Conservation (phyloP, 1,140 invertebrate genomes). For the Hycleus phaleratus region DNA sequence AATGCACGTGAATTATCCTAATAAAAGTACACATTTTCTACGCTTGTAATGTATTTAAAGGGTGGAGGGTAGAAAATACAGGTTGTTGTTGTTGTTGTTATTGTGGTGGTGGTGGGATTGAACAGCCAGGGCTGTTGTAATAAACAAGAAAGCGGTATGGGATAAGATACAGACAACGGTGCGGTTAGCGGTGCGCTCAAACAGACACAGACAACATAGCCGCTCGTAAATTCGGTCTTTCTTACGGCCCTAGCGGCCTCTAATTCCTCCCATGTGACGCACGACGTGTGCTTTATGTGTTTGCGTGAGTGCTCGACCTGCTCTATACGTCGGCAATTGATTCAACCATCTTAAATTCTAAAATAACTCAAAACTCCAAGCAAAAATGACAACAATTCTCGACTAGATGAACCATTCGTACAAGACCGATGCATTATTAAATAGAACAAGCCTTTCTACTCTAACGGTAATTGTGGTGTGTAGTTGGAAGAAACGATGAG, state of each 20-base stretch:
- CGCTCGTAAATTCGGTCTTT: conserved; percentile 35
- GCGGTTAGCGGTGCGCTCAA: conserved; percentile 26
- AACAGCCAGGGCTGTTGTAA: conserved; percentile 16
- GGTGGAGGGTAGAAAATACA: not conserved
- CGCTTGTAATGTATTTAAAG: conserved; percentile 9
- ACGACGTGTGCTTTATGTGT: conserved; percentile 36
- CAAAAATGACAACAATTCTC: no score
- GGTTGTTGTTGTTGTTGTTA: not conserved
- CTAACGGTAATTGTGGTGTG: no score
- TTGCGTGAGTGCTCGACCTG: conserved; percentile 33
- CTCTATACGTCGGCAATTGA: conserved; percentile 32
- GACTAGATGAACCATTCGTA: no score
- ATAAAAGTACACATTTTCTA: not conserved
- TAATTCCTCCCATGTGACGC: conserved; percentile 37
- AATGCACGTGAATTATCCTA: conserved; percentile 7
- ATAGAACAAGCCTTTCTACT: no score
- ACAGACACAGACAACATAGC: conserved; percentile 24
- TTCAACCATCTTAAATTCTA: conserved; percentile 13
- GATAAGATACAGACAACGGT: conserved; percentile 15
- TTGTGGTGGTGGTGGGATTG: conserved; percentile 3
- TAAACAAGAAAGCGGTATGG: conserved; percentile 20
- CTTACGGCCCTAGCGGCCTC: conserved; percentile 35
- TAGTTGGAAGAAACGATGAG: no score
- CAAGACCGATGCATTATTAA: no score
- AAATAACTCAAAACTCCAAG: not conserved